Conservation (phyloP, 2,888 invertebrate genomes). For the Smittia sp. region DNA sequence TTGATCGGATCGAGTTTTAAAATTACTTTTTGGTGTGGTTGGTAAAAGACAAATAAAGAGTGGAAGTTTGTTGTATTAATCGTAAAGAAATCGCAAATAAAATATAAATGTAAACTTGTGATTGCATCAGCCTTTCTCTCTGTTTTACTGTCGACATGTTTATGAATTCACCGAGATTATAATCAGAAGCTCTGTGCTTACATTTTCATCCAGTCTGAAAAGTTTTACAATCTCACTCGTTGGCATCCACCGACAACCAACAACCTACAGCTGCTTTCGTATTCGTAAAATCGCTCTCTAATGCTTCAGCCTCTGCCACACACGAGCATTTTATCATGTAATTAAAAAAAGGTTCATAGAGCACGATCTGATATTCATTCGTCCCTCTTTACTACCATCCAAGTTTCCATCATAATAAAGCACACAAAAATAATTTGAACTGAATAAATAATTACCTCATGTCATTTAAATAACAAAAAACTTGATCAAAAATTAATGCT, state of each 20-base stretch:
- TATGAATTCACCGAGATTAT: neutral
- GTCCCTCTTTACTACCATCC: neutral
- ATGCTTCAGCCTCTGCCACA: neutral
- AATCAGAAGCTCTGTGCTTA: neutral
- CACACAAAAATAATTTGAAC: slow-evolving; percentile 34
- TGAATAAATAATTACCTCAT: slow-evolving; percentile 34
- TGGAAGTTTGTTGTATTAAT: neutral
- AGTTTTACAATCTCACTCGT: neutral
- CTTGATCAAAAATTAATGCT: slow-evolving; percentile 36
- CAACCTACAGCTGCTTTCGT: neutral
- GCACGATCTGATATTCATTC: slow-evolving; percentile 2
- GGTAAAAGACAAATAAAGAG: slow-evolving; percentile 7
- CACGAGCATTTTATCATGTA: neutral
- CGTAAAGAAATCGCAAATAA: neutral
- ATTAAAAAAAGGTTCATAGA: slow-evolving; percentile 34
- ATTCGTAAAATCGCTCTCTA: neutral
- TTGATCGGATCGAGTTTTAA: slow-evolving; percentile 32
- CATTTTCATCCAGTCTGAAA: neutral
- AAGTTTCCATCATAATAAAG: slow-evolving; percentile 23
- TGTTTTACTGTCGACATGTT: neutral
- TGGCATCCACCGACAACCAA: neutral
- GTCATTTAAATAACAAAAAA: slow-evolving; percentile 40
- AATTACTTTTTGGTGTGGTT: neutral
- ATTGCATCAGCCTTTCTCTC: neutral
- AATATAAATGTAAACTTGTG: neutral